Conservation (phyloP, 2,797 vertebrate species). For the Esox lucius region DNA sequence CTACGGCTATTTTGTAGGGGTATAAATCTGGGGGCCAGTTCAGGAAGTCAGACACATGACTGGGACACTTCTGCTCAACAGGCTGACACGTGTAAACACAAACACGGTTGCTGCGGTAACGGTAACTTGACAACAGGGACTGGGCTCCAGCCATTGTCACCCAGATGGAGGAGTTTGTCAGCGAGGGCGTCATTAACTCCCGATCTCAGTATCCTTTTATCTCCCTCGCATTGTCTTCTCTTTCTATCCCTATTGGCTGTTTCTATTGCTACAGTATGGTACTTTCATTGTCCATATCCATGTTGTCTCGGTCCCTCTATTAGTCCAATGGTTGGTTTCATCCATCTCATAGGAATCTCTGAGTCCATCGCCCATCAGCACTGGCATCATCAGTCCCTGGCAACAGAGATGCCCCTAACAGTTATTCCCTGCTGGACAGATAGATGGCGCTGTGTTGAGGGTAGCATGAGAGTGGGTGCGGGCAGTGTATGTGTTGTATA, state of each 20-base stretch:
- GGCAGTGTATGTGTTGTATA: constrained; percentile 3
- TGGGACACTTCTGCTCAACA: constrained; percentile 26
- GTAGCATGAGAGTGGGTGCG: constrained; percentile 23
- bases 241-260: background rate
- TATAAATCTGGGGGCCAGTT: constrained; percentile 33
- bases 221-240: background rate
- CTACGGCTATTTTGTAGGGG: constrained; percentile 22
- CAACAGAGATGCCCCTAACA: constrained; percentile 10
- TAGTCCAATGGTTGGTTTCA: no score
- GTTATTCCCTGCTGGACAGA: constrained; percentile 32
- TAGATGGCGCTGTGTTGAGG: constrained; percentile 28
- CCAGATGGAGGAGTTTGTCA: constrained; percentile 63
- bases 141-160: constrained; percentile 18
- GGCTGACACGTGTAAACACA: constrained; percentile 15
- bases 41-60: background rate
- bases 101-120: constrained; percentile 45
- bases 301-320: no score
- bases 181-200: constrained; percentile 69
- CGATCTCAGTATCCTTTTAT: constrained; percentile 8
- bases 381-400: constrained; percentile 4
- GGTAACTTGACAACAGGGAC: constrained; percentile 25
- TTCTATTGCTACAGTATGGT: background rate
- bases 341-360: constrained; percentile 9
- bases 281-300: no score
- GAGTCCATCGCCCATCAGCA: constrained; percentile 13